These are phyloP conservation scores for Pyrrhia umbra DNA, from an alignment of 2,888 invertebrate genomes.

Conservation along the genomic window DNA sequence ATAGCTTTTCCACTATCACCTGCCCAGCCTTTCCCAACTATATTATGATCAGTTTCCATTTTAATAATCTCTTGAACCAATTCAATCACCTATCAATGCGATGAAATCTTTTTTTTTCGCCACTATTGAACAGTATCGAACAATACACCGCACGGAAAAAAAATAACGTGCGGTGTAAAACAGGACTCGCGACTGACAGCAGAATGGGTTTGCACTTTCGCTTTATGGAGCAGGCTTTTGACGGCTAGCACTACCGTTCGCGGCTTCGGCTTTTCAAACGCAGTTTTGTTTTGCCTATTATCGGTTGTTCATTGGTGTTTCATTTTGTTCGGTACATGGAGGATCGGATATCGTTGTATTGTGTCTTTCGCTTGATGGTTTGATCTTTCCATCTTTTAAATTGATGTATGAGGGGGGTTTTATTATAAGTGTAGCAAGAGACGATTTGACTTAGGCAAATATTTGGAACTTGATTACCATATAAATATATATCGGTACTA, in stretches of 20 bases:
- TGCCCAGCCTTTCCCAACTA: no score
- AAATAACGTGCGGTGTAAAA: conserved; percentile 27
- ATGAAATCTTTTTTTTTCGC: conserved; percentile 18
- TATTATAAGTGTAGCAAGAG: no score
- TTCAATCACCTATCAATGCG: conserved; percentile 17
- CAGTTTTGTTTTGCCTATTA: conserved; percentile 41
- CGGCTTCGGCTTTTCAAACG: conserved; percentile 32
- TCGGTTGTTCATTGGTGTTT: conserved; percentile 3
- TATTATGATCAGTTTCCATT: not conserved
- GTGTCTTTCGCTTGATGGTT: no score
- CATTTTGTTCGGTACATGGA: not conserved
- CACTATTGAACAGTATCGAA: conserved; percentile 28
- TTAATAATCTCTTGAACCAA: conserved; percentile 8
- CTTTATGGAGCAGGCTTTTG: conserved; percentile 51
- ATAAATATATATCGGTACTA: no score
- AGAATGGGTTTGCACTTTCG: conserved; percentile 56
- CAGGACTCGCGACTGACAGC: conserved; percentile 50
- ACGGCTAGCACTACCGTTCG: conserved; percentile 41
- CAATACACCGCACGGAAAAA: conserved; percentile 32
- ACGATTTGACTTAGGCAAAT: no score
- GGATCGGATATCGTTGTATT: not conserved
- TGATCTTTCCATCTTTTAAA: no score
- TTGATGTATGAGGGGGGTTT: no score
- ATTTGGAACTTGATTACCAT: no score
- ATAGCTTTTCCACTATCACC: no score